Conservation (phyloP, 1,140 invertebrate genomes). For the Platyura marginata region DNA sequence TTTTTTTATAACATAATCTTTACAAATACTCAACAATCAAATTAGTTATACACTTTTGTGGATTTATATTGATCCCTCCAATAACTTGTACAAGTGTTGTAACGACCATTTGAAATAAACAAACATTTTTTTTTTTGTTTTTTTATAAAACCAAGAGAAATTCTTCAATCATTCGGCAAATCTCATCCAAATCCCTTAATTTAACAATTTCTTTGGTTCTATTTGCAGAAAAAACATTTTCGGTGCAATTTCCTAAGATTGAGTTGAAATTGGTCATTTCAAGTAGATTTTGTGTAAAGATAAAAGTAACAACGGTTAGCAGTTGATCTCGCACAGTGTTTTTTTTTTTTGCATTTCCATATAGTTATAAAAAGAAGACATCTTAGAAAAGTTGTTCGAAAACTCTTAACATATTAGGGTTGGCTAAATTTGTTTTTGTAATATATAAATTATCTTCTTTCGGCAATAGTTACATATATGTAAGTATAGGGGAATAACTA, state of each 20-base stretch:
- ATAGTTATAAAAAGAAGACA: neutral
- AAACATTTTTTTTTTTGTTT: neutral
- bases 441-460: neutral
- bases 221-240: conserved; percentile 1
- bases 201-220: conserved; percentile 3
- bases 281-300: conserved; percentile 2
- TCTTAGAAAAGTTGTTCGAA: neutral
- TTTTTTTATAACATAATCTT: too few species aligned
- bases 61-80: neutral
- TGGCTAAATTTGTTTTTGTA: neutral
- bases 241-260: conserved; percentile 2
- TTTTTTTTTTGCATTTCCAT: neutral
- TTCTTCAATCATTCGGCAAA: neutral
- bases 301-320: conserved; percentile 1
- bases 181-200: conserved; percentile 3
- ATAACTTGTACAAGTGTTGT: neutral
- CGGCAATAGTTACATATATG: too few species aligned
- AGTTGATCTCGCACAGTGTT: neutral
- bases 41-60: neutral
- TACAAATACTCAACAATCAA: too few species aligned
- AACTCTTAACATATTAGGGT: neutral
- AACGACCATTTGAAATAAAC: neutral
- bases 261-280: conserved; percentile 4
- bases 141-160: neutral
- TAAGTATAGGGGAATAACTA: too few species aligned